These are phyloP conservation scores for Centropyge bicolor DNA, from an alignment of 2,797 vertebrate genomes.

Conservation along the genomic window DNA sequence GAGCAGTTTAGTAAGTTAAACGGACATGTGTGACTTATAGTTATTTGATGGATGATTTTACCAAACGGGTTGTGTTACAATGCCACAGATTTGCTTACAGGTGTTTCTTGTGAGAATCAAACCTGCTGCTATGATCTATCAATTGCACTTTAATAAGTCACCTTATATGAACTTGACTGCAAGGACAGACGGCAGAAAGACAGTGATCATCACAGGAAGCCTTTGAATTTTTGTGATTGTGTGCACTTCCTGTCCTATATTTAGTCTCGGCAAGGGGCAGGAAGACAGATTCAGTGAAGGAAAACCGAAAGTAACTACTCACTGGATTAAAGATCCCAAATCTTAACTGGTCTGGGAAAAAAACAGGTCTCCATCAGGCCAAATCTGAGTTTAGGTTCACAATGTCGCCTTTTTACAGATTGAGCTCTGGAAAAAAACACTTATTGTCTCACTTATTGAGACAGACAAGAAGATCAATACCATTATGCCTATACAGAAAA, in stretches of 20 bases:
- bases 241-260: too few relatives aligned
- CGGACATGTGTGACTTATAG: background rate
- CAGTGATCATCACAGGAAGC: background rate
- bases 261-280: too few relatives aligned
- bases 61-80: too few relatives aligned
- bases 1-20: background rate
- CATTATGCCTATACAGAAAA: too few relatives aligned
- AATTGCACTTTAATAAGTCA: background rate
- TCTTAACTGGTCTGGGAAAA: background rate
- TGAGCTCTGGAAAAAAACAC: too few relatives aligned
- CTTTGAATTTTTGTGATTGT: too few relatives aligned
- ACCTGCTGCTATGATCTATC: background rate
- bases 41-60: background rate
- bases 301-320: background rate
- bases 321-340: background rate
- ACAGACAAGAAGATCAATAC: too few relatives aligned
- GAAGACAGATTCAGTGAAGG: background rate
- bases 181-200: background rate
- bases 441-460: too few relatives aligned
- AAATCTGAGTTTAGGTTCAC: background rate
- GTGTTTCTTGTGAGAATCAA: background rate
- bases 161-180: background rate
- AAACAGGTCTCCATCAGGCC: too few relatives aligned
- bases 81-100: too few relatives aligned
- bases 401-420: too few relatives aligned